These are phyloP conservation scores for Calcarius lapponicus DNA, from an alignment of 2,797 vertebrate species.

Conservation along the genomic window DNA sequence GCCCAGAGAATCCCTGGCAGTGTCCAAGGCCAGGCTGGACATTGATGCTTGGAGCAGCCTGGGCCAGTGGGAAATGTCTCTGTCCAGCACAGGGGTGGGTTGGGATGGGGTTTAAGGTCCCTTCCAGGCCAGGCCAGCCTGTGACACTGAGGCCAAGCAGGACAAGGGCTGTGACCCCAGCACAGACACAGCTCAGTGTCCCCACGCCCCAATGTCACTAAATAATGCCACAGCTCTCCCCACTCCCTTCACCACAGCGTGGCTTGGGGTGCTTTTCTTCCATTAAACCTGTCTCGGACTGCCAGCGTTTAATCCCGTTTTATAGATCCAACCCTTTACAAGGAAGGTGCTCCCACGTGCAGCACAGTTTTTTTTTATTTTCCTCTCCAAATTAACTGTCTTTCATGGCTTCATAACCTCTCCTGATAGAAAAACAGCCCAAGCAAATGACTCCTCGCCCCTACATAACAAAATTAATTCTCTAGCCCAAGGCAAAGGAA, in stretches of 20 bases:
- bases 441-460: conserved; percentile 1
- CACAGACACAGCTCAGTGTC: not conserved
- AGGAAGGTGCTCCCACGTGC: not conserved
- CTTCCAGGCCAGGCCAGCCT: not conserved
- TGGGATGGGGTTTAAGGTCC: no score
- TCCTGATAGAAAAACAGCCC: not conserved
- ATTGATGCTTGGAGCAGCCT: accelerated
- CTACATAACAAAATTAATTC: not conserved
- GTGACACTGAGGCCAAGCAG: not conserved
- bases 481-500: conserved; percentile 10
- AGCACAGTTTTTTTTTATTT: not conserved
- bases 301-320: not conserved
- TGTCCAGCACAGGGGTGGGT: not conserved
- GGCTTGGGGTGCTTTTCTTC: not conserved
- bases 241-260: not conserved
- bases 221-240: not conserved
- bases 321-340: not conserved
- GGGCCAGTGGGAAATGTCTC: accelerated
- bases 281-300: not conserved
- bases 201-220: accelerated
- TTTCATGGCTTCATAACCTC: not conserved
- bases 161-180: not conserved
- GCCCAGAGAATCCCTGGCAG: not conserved
- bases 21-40: not conserved
- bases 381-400: not conserved